These are phyloP conservation scores for Tenthredo amoena DNA, from an alignment of 2,888 invertebrate species.

Conservation along the genomic window DNA sequence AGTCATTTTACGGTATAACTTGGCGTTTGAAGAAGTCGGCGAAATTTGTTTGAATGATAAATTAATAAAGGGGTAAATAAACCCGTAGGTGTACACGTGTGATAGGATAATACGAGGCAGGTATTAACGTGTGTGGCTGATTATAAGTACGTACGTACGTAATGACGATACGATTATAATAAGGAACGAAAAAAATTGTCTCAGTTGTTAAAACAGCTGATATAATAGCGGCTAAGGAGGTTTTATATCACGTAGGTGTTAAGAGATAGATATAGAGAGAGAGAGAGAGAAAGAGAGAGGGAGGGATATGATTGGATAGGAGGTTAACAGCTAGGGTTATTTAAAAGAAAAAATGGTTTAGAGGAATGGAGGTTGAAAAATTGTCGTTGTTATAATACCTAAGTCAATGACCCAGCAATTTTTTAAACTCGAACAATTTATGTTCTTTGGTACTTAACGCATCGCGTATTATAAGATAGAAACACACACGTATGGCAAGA, in stretches of 20 bases:
- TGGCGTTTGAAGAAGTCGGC: too few relatives aligned
- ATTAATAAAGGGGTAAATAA: too few relatives aligned
- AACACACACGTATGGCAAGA: too few relatives aligned
- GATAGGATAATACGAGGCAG: too few relatives aligned
- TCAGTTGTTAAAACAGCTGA: not conserved
- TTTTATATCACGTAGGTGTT: not conserved
- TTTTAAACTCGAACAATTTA: constrained; percentile 21
- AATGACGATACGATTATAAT: too few relatives aligned
- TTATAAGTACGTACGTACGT: too few relatives aligned
- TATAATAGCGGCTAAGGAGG: not conserved
- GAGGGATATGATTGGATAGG: not conserved
- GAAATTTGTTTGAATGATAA: too few relatives aligned
- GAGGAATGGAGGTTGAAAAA: constrained; percentile 1
- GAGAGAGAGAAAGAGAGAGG: too few relatives aligned
- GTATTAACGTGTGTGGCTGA: too few relatives aligned
- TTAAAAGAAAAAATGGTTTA: not conserved
- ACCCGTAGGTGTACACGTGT: too few relatives aligned
- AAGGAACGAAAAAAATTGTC: not conserved
- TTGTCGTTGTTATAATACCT: not conserved
- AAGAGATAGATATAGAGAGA: not conserved
- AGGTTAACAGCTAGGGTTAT: not conserved
- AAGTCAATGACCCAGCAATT: constrained; percentile 27
- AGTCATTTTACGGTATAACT: too few relatives aligned
- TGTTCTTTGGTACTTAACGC: not conserved
- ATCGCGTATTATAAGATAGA: not conserved